Percentiles rank a stretch among this genome's conserved stretches.
Conservation (phyloP, 2,797 vertebrate genomes). For the Knipowitschia caucasica region DNA sequence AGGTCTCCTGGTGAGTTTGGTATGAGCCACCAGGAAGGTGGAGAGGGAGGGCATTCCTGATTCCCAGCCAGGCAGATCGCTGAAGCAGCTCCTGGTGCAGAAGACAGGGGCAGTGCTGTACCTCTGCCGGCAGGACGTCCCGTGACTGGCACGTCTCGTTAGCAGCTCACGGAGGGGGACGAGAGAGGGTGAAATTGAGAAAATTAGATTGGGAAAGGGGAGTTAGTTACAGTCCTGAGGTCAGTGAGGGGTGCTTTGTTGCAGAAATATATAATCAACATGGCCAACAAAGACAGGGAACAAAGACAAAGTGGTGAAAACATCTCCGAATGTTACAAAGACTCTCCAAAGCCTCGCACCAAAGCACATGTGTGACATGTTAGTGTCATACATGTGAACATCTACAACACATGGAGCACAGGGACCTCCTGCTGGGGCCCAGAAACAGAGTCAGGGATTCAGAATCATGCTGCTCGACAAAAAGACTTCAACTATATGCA, state of each 20-base stretch:
- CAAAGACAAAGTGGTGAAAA: not conserved
- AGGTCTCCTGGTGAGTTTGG: slow-evolving; percentile 64
- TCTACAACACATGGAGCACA: too few relatives aligned
- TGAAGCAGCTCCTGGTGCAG: slow-evolving; percentile 67
- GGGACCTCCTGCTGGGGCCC: too few relatives aligned
- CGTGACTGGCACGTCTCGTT: slow-evolving; percentile 74
- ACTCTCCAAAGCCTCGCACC: too few relatives aligned
- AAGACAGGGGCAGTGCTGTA: slow-evolving; percentile 58
- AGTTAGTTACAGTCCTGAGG: slow-evolving; percentile 21
- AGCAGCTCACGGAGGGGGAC: slow-evolving; percentile 39
- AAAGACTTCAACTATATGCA: too few relatives aligned
- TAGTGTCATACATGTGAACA: too few relatives aligned
- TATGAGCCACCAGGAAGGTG: slow-evolving; percentile 62
- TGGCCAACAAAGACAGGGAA: not conserved
- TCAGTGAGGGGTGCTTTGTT: slow-evolving; percentile 4
- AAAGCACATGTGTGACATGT: too few relatives aligned
- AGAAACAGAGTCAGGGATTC: too few relatives aligned
- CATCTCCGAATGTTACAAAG: not conserved
- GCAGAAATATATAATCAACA: slow-evolving; percentile 29
- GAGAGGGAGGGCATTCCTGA: slow-evolving; percentile 70
- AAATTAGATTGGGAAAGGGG: slow-evolving; percentile 50
- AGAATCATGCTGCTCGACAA: too few relatives aligned
- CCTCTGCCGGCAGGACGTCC: slow-evolving; percentile 69
- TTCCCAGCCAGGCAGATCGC: slow-evolving; percentile 76
- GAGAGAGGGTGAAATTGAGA: slow-evolving; percentile 57